Evolutionary conservation across 2,113 vertebrate species (phyloP).

Genomic region (Ammodytes dubius): DNA sequence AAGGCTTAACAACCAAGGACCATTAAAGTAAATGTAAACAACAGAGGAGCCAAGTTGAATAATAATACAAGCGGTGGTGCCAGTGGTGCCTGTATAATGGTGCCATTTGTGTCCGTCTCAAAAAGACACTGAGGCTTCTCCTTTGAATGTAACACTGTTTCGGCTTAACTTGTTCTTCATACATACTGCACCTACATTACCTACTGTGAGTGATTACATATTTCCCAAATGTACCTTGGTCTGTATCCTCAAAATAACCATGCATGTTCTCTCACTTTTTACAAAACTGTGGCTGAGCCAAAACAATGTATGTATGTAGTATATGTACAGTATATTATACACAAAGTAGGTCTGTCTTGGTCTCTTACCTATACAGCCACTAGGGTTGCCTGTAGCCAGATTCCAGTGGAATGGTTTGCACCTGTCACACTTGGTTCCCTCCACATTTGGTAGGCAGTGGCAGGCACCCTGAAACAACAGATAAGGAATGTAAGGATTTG

Average conservation of each 20-base stretch:
- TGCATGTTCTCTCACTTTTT: no score
- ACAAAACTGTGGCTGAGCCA: no score
- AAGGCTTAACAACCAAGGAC: conserved; percentile 45
- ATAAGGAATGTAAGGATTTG: conserved; percentile 16
- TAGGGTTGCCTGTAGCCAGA: conserved; percentile 84
- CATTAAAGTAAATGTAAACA: conserved; percentile 77
- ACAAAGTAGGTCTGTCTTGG: no score
- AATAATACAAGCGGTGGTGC: conserved; percentile 55
- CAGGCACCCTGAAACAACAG: conserved; percentile 86
- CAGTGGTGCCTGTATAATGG: conserved; percentile 37
- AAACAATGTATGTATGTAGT: no score
- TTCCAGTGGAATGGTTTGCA: conserved; percentile 96
- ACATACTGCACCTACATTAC: no score
- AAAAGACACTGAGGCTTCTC: not conserved
- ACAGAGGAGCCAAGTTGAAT: conserved; percentile 61
- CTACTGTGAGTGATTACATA: no score
- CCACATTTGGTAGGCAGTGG: conserved; percentile 86
- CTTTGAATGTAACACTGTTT: conserved; percentile 44
- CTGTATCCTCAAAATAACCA: no score
- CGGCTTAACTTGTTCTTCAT: not conserved
- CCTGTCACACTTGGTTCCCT: conserved; percentile 87
- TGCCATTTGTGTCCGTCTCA: conserved; percentile 47
- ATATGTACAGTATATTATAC: no score
- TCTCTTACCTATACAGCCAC: conserved; percentile 89
- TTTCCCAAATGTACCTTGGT: no score